Base-by-base conservation (phyloP, 2,797 vertebrate species). In the Clarias pachynema region DNA sequence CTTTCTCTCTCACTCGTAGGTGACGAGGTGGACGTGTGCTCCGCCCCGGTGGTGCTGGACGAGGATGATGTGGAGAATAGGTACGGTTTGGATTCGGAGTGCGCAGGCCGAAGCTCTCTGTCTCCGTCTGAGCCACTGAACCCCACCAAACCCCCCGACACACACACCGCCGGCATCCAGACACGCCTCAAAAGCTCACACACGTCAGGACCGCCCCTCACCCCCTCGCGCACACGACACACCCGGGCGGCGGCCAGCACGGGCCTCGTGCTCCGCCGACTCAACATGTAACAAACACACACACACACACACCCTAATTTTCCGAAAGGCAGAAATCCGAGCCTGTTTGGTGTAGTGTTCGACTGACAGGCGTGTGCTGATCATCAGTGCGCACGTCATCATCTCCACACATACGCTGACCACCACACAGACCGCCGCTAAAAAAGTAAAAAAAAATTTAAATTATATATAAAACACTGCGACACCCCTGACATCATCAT, bases 61-160 rank as follows among this genome's bases (percentile, higher is more conserved):
- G 97, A 98, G 85, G 97, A 99, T 90, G 97, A 99, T 95, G 97
- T 97, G 89, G 98, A 99, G 97, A 99, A 99, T 99, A 99, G 98
- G 98, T 99, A 98, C 96, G 97, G 94, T 93, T 94, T 93, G 96
- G 97, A 95, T 94, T 94, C 94, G 93, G 95, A 95, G 95, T 93
- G 44, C 94, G 96, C 62, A 60, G 83, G 79, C 80, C 96, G 91
- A 90, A 91, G 88, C 94, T 85, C 84, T 73, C 74, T 85, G 12
- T 57, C 57, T 66, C 82, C 80, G 69, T 72, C 75, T 75, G 18
- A 72, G 66, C 81, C 78, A 68, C 69, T 73, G 37, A 86, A 96
- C 94, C 91, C 92, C 84, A 72, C 31, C 69, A 81, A 79, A 86
- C 93, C 94, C 79, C 84, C 93, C 87, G 87, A 93, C 94, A 75